These are phyloP conservation scores for Stenolophus ochropezus DNA, from an alignment of 2,888 invertebrate genomes.

Conservation along the genomic window DNA sequence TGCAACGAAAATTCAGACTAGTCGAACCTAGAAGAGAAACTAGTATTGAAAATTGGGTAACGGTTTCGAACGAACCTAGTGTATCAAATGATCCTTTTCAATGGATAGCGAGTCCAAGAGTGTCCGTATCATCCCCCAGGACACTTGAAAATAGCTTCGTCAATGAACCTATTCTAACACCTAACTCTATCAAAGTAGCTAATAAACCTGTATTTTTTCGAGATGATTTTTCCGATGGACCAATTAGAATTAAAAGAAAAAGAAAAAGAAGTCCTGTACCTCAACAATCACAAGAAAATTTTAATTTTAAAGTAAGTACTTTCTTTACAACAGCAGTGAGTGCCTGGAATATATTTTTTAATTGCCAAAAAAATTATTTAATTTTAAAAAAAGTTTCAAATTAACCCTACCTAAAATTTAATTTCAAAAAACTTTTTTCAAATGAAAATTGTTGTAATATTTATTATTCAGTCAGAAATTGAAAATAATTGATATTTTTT, in stretches of 20 bases:
- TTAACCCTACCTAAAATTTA: too few species aligned
- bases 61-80: not conserved
- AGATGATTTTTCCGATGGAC: not conserved
- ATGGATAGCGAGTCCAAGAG: not conserved
- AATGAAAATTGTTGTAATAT: too few species aligned
- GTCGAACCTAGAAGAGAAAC: not conserved
- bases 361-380: too few species aligned
- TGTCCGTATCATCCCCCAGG: not conserved
- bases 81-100: too few species aligned
- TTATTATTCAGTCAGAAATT: too few species aligned
- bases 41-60: conserved; percentile 10
- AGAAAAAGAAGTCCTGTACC: not conserved
- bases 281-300: not conserved
- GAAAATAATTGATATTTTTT: too few species aligned
- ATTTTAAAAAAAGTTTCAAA: too few species aligned
- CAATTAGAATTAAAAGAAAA: not conserved
- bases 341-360: too few species aligned
- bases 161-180: not conserved
- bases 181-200: not conserved
- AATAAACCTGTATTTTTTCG: not conserved
- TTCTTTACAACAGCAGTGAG: too few species aligned
- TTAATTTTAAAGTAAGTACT: too few species aligned
- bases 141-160: not conserved
- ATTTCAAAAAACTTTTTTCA: too few species aligned
- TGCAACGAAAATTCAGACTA: conserved; percentile 31